These are phyloP conservation scores for Lucilia sericata DNA, from an alignment of 1,140 invertebrate genomes.

Conservation along the genomic window DNA sequence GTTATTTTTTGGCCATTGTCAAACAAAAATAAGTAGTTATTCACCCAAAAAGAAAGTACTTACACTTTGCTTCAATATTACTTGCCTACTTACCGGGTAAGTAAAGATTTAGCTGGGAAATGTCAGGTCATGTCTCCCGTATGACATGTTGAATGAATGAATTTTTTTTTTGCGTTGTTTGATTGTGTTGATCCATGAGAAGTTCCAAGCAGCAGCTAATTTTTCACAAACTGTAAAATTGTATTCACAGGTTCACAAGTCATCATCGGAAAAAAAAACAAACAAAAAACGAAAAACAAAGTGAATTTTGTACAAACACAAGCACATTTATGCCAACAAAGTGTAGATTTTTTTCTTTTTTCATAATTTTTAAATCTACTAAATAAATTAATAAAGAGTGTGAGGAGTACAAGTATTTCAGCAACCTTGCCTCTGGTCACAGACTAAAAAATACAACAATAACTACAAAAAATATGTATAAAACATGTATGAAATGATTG, in stretches of 20 bases:
- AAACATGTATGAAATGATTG: constrained; percentile 9
- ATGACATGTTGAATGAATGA: neutral
- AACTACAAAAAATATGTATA: neutral
- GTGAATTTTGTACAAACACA: neutral
- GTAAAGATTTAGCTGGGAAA: too few species aligned
- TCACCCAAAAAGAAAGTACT: too few species aligned
- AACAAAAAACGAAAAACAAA: neutral
- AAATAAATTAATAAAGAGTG: neutral
- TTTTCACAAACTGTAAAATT: constrained; percentile 17
- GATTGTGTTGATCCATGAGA: neutral
- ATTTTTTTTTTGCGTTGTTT: neutral
- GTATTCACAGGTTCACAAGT: neutral
- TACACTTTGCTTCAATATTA: too few species aligned
- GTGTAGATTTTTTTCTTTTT: too few species aligned
- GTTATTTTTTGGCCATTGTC: too few species aligned
- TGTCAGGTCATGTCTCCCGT: neutral
- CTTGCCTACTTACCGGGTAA: too few species aligned
- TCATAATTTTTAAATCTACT: neutral
- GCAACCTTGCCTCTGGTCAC: constrained; percentile 13
- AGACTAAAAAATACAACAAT: neutral
- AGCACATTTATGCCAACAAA: neutral
- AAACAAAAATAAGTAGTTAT: too few species aligned
- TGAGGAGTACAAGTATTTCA: neutral
- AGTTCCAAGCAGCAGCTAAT: neutral
- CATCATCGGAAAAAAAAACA: neutral